Conservation (phyloP, 2,113 vertebrate genomes). For the Scolopax mira region DNA sequence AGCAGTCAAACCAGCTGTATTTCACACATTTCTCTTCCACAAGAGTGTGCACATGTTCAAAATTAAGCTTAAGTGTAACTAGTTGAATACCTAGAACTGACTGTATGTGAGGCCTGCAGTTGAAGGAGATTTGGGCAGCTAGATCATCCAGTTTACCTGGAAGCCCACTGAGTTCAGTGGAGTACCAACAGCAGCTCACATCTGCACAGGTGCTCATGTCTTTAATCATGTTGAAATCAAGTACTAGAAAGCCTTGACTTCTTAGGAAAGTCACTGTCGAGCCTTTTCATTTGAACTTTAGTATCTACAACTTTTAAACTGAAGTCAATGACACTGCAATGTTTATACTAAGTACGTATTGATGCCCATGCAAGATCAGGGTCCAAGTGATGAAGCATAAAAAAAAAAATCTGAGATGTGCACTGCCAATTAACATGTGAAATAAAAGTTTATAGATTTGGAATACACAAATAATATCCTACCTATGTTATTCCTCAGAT, state of each 20-base stretch:
- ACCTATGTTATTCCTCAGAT: background rate
- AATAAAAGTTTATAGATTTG: background rate
- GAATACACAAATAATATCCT: background rate
- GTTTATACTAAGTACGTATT: background rate
- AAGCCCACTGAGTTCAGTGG: background rate
- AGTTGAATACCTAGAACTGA: background rate
- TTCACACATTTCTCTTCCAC: background rate
- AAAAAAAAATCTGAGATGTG: background rate
- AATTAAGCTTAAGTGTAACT: background rate
- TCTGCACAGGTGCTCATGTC: accelerated
- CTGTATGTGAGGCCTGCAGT: background rate
- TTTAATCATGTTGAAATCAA: background rate
- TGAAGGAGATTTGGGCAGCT: background rate
- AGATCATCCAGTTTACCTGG: background rate
- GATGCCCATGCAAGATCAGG: background rate
- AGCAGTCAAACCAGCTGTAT: background rate
- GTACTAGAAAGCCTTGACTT: background rate
- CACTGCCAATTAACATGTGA: background rate
- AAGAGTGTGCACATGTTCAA: background rate
- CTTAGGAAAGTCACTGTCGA: background rate
- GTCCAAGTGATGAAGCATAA: background rate
- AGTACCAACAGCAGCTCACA: background rate
- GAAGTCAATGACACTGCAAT: background rate
- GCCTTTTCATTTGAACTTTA: background rate
- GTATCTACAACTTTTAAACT: background rate